Conservation (phyloP, 2,797 vertebrate genomes). For the Amphiprion clarkii region DNA sequence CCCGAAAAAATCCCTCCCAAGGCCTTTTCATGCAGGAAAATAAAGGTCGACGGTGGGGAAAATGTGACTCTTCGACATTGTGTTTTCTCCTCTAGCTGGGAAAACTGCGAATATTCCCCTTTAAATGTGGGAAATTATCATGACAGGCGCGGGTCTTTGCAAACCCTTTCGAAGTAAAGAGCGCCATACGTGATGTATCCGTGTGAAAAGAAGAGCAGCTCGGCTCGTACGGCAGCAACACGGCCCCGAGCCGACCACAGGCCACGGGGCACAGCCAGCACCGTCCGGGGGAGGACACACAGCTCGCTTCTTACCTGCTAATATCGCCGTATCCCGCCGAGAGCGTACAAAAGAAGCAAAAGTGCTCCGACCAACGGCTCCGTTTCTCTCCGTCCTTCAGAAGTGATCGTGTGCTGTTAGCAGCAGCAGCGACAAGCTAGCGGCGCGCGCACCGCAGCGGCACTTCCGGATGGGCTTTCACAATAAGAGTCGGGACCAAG, state of each 20-base stretch:
- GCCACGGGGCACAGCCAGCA: constrained; percentile 43
- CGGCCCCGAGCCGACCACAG: constrained; percentile 68
- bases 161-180: constrained; percentile 77
- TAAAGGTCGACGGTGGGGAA: constrained; percentile 51
- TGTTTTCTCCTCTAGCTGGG: constrained; percentile 2
- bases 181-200: constrained; percentile 80
- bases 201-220: constrained; percentile 64
- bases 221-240: constrained; percentile 54
- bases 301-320: constrained; percentile 68
- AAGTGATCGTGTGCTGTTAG: constrained; percentile 73
- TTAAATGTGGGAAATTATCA: constrained; percentile 74
- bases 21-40: constrained; percentile 60
- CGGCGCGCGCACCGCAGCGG: neutral
- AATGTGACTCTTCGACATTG: constrained; percentile 26
- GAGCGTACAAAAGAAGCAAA: constrained; percentile 24
- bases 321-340: neutral
- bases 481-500: constrained; percentile 44
- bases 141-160: constrained; percentile 77
- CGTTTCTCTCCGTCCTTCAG: constrained; percentile 78
- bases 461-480: constrained; percentile 56
- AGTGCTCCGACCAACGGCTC: constrained; percentile 40
- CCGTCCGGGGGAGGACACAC: neutral
- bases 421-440: constrained; percentile 65
- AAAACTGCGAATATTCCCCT: constrained; percentile 69
- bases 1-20: constrained; percentile 35